A percentile compares a stretch with the other conserved stretches of the same genome.
phyloP scores from a whole-genome alignment of 2,888 invertebrate genomes.

The Pyrochroa serraticornis region DNA sequence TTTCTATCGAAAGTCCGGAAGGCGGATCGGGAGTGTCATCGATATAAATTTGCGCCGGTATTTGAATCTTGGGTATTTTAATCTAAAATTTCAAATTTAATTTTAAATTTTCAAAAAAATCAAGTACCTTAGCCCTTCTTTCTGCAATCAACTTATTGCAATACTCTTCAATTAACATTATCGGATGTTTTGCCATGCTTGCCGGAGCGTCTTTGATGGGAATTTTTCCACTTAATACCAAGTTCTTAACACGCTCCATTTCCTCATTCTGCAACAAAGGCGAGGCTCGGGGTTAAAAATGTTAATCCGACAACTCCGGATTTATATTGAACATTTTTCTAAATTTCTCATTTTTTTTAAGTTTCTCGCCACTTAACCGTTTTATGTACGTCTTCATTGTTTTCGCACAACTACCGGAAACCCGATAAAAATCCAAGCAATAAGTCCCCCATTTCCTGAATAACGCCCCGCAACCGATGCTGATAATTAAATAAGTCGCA shows the following conservation, averaged over 20 bases:
- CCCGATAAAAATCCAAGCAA: too few species aligned
- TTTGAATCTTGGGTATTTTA: conserved; percentile 52
- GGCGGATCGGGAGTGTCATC: conserved; percentile 56
- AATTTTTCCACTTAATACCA: conserved; percentile 71
- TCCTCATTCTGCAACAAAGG: conserved; percentile 55
- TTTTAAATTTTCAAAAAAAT: not conserved
- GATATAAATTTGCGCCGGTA: conserved; percentile 54
- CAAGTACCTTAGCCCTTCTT: conserved; percentile 59
- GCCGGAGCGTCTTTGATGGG: conserved; percentile 70
- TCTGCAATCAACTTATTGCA: conserved; percentile 60
- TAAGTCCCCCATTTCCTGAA: too few species aligned
- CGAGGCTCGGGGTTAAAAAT: not conserved
- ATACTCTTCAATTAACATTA: conserved; percentile 68
- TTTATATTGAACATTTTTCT: too few species aligned
- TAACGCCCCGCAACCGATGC: too few species aligned
- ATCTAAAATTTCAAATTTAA: conserved; percentile 43
- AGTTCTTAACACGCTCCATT: conserved; percentile 70
- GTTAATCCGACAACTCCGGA: too few species aligned
- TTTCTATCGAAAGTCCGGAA: conserved; percentile 58
- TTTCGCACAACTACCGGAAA: not conserved
- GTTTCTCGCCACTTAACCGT: not conserved
- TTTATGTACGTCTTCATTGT: not conserved
- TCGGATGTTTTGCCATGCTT: conserved; percentile 70
- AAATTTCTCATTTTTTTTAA: too few species aligned
- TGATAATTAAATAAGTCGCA: too few species aligned